Evolutionary conservation across 2,113 vertebrate genomes (phyloP).

Genomic region (Gallinago paraguaiae): DNA sequence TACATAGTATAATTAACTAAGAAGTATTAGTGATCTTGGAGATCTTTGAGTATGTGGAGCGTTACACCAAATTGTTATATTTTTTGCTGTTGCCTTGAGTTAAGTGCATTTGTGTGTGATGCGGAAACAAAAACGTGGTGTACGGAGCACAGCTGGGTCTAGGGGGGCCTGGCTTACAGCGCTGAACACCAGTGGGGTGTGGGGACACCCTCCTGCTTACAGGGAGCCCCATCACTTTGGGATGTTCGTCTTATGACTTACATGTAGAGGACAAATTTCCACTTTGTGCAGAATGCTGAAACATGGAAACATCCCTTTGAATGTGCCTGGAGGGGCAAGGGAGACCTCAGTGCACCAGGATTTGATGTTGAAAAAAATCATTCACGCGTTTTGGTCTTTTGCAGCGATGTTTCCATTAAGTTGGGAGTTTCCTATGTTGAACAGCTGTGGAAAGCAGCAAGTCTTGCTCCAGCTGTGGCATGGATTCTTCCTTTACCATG

Average conservation of each 20-base stretch:
- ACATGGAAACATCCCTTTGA: background rate
- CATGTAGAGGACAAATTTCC: background rate
- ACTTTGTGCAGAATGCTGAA: background rate
- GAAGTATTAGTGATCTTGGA: background rate
- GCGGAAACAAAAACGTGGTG: background rate
- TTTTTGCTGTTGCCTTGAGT: background rate
- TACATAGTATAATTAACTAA: background rate
- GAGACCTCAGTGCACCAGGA: background rate
- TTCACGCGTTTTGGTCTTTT: background rate
- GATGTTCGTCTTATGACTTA: background rate
- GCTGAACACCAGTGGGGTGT: accelerated
- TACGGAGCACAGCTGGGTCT: background rate
- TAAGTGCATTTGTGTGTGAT: background rate
- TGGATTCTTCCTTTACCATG: background rate
- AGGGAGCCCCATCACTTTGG: accelerated
- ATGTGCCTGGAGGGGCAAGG: background rate
- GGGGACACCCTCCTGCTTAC: background rate
- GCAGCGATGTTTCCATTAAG: background rate
- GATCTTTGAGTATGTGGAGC: background rate
- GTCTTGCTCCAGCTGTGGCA: background rate
- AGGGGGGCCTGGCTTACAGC: background rate
- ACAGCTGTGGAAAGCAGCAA: background rate
- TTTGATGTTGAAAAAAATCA: background rate
- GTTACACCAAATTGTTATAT: accelerated
- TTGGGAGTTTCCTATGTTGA: background rate